A percentile compares a stretch with the other conserved stretches of the same genome.
phyloP scores from a whole-genome alignment of 1,140 invertebrate genomes.

The Drosophila mauritiana region DNA sequence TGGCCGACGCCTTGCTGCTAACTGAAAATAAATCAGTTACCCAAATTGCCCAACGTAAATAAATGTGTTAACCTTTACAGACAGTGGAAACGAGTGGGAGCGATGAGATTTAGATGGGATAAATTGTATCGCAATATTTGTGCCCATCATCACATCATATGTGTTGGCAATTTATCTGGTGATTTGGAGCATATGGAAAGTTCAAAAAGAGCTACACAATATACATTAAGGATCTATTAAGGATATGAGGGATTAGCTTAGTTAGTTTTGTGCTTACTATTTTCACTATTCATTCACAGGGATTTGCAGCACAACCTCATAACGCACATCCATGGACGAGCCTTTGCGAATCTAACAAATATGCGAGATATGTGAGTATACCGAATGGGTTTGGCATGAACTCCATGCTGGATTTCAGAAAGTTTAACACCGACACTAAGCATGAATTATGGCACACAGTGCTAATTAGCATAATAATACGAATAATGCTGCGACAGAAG shows the following conservation, averaged over 20 bases:
- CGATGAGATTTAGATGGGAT: slow-evolving; percentile 29
- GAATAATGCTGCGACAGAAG: slow-evolving; percentile 42
- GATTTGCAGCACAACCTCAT: slow-evolving; percentile 81
- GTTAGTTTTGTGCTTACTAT: too few relatives aligned
- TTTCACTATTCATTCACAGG: slow-evolving; percentile 37
- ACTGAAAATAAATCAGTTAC: slow-evolving; percentile 79
- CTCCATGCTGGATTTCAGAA: not conserved
- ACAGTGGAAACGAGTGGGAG: slow-evolving; percentile 18
- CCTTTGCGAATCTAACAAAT: slow-evolving; percentile 70
- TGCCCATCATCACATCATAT: slow-evolving; percentile 10
- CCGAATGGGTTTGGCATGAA: not conserved
- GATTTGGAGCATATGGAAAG: slow-evolving; percentile 14
- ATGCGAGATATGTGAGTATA: slow-evolving; percentile 83
- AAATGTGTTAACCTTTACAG: slow-evolving; percentile 53
- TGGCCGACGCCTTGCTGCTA: slow-evolving; percentile 49
- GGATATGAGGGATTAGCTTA: too few relatives aligned
- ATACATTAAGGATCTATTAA: too few relatives aligned
- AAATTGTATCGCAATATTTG: slow-evolving; percentile 39
- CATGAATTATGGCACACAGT: slow-evolving; percentile 45
- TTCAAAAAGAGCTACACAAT: not conserved
- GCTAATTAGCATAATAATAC: slow-evolving; percentile 66
- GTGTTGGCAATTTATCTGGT: slow-evolving; percentile 19
- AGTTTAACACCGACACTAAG: slow-evolving; percentile 46
- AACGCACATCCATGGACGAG: slow-evolving; percentile 76
- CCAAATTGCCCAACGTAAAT: slow-evolving; percentile 73